Evolutionary conservation across 2,113 vertebrate genomes (phyloP), one percentile per base, ranked within the genome.

Genomic region (Vulpes lagopus): DNA sequence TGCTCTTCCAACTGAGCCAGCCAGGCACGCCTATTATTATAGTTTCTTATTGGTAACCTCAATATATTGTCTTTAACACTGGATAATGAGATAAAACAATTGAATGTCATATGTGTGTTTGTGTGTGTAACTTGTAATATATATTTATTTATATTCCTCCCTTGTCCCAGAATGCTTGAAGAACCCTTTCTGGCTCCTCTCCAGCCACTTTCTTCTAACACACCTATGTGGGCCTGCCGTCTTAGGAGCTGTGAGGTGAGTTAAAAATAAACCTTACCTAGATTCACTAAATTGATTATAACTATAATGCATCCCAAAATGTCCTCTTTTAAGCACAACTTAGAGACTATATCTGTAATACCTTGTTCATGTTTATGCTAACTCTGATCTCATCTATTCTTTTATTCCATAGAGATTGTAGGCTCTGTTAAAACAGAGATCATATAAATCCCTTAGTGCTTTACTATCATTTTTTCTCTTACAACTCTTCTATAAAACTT

Each of bases 171-270:
- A 79, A 43, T 96, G 55, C 25, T 92, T 55, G 98, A 98, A 97
- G 98, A 99, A 96, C 82, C 96, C 57, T 98, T 99, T 97, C 96
- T 98, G 19, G 95, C 98, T 80, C 98, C 99, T 91, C 97, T 99
- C 20, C 99, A 99, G 76, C 98, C 99, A 6, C 96, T 99, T 95
- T 98, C 98, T 15, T 97, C 98, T 95, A 99, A 98, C 69, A 98
- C 98, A 0, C 99, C 99, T 95, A 97, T 98, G 3, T 99, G 99
- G 99, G 99, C 99, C 0, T 94, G 94, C 53, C 97, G 98, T 95
- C 99, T 99, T 82, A 98, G 99, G 97, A 99, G 81, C 97, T 99
- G 99, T 98, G 99, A 99, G 99, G 99, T 99, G 51, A 96, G 98
- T 95, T 97, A 55, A 90, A 89, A 62, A 92, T 51, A 97, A 87